phyloP scores from a whole-genome alignment of 2,797 vertebrate genomes.

The Molossus alvarezi region DNA sequence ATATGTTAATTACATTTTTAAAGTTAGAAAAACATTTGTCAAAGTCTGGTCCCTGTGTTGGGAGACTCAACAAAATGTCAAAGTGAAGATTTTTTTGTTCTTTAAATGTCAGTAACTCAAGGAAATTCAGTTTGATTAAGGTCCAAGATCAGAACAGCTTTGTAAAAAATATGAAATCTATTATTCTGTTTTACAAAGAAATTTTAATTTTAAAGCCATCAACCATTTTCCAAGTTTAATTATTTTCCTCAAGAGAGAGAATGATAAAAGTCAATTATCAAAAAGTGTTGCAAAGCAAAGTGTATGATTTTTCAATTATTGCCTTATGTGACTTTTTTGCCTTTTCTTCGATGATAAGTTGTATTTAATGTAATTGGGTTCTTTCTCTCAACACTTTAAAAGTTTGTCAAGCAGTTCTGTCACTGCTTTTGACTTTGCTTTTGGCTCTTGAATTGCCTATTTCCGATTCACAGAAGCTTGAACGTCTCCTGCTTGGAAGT shows the following conservation, averaged over 20 bases:
- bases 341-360: conserved; percentile 65
- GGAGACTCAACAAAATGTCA: conserved; percentile 12
- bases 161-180: conserved; percentile 51
- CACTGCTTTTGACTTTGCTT: conserved; percentile 49
- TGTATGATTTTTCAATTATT: conserved; percentile 74
- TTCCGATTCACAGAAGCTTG: conserved; percentile 72
- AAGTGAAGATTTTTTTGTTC: neutral
- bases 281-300: conserved; percentile 65
- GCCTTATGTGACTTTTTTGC: neutral
- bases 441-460: conserved; percentile 62
- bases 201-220: conserved; percentile 80
- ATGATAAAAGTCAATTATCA: conserved; percentile 71
- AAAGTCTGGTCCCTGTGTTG: neutral
- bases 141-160: conserved; percentile 52
- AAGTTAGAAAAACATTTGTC: conserved; percentile 1
- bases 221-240: conserved; percentile 78
- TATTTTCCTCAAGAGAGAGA: conserved; percentile 70
- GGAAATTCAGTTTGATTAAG: conserved; percentile 64
- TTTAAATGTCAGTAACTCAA: conserved; percentile 70
- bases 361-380: conserved; percentile 61
- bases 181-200: conserved; percentile 71
- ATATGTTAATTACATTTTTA: conserved; percentile 15
- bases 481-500: conserved; percentile 64
- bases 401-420: conserved; percentile 62
- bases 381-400: conserved; percentile 66